phyloP scores from a whole-genome alignment of 2,797 vertebrate genomes.

The Pseudocheirus occidentalis region DNA sequence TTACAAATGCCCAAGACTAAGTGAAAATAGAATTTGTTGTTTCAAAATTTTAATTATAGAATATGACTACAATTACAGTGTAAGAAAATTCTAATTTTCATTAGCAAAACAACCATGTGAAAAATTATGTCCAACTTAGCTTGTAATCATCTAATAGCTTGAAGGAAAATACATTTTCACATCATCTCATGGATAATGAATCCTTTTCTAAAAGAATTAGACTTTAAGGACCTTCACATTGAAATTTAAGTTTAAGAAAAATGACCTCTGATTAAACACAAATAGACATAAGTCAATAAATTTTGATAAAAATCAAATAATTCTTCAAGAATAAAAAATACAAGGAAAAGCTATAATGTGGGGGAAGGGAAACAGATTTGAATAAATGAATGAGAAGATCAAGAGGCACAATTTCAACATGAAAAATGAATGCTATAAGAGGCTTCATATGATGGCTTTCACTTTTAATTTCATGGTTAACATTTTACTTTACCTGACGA shows the following conservation, averaged over 20 bases:
- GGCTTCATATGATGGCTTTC: background rate
- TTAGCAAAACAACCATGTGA: conserved; percentile 23
- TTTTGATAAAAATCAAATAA: background rate
- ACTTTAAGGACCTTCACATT: background rate
- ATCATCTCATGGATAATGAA: conserved; percentile 1
- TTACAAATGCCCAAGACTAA: conserved; percentile 4
- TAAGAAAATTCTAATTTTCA: conserved; percentile 7
- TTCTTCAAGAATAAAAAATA: conserved; percentile 33
- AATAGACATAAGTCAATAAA: conserved; percentile 11
- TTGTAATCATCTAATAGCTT: conserved; percentile 31
- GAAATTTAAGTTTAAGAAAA: conserved; percentile 31
- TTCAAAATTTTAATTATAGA: background rate
- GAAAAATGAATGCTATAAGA: background rate
- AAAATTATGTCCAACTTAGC: conserved; percentile 20
- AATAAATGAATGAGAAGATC: background rate
- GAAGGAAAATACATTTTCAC: conserved; percentile 24
- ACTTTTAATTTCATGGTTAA: conserved; percentile 56
- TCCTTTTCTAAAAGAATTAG: background rate
- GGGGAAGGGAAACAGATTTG: background rate
- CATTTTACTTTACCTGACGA: conserved; percentile 90
- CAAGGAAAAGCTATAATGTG: conserved; percentile 19
- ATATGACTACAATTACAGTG: conserved; percentile 26
- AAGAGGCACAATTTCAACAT: background rate
- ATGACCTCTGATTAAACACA: background rate
- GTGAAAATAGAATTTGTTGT: background rate